Conservation (phyloP, 1,140 invertebrate species). For the Matsumurasca onukii region DNA sequence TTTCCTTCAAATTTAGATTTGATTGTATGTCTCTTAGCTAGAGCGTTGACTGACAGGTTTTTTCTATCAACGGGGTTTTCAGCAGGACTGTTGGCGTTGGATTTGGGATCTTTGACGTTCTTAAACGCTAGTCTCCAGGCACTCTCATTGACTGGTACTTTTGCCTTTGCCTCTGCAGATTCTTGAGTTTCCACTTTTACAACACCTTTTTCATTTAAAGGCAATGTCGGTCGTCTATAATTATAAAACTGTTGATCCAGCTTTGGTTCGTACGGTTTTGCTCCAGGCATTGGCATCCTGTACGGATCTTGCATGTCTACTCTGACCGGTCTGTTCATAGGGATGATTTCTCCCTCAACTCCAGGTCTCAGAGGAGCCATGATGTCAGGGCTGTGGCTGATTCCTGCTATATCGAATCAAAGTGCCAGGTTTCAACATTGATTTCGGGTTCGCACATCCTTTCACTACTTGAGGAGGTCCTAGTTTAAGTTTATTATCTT, state of each 20-base stretch:
- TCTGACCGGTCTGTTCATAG: neutral
- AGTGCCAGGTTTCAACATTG: conserved; percentile 26
- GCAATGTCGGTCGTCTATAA: conserved; percentile 1
- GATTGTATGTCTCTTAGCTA: conserved; percentile 16
- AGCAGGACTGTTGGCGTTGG: conserved; percentile 34
- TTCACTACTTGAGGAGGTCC: conserved; percentile 16
- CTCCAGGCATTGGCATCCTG: neutral
- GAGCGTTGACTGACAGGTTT: conserved; percentile 28
- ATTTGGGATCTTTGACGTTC: conserved; percentile 43
- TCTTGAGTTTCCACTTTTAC: conserved; percentile 17
- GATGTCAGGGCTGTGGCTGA: conserved; percentile 18
- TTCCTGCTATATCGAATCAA: conserved; percentile 22
- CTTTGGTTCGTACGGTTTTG: neutral
- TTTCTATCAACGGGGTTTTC: conserved; percentile 37
- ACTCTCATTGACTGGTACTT: conserved; percentile 33
- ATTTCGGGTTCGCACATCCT: conserved; percentile 9
- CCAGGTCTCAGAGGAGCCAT: conserved; percentile 9
- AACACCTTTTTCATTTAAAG: conserved; percentile 12
- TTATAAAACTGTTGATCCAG: neutral
- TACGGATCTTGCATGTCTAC: neutral
- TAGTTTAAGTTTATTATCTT: neutral
- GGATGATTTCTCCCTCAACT: conserved; percentile 15
- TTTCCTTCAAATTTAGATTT: conserved; percentile 2
- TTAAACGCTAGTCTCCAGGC: conserved; percentile 43
- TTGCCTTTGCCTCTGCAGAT: conserved; percentile 18